phyloP scores from a whole-genome alignment of 23 tunicate genomes.

The Halocynthia roretzi region DNA sequence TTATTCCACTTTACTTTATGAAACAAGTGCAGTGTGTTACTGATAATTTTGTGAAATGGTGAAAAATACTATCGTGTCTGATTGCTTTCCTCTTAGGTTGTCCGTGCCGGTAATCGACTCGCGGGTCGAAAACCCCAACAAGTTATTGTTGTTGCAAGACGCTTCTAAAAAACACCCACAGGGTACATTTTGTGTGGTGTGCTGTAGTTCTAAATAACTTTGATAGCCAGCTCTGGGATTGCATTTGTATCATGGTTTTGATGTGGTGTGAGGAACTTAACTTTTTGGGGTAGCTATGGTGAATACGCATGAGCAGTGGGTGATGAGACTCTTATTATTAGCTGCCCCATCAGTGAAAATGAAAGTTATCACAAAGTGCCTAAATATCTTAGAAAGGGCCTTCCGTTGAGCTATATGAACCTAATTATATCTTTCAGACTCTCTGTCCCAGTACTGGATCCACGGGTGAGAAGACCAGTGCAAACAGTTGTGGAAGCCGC shows the following conservation, averaged over 20 bases:
- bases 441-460: constrained; percentile 91
- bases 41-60: too few relatives aligned
- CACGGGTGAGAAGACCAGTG: constrained; percentile 77
- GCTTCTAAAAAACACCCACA: constrained; percentile 15
- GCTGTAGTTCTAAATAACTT: too few relatives aligned
- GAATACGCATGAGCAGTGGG: neutral
- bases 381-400: too few relatives aligned
- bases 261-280: too few relatives aligned
- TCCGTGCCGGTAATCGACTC: constrained; percentile 75
- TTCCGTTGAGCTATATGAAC: too few relatives aligned
- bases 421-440: constrained; percentile 30
- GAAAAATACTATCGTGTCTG: neutral
- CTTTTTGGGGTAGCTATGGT: neutral
- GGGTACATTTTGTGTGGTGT: neutral
- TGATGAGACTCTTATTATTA: too few relatives aligned
- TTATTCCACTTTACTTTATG: too few relatives aligned
- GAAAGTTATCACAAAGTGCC: too few relatives aligned
- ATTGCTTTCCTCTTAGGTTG: constrained; percentile 12
- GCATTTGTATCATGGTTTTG: too few relatives aligned
- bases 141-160: constrained; percentile 43
- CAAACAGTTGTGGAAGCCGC: constrained; percentile 90
- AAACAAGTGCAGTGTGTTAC: too few relatives aligned
- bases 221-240: too few relatives aligned
- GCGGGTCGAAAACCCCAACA: constrained; percentile 46
- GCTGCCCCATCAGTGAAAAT: too few relatives aligned